These are phyloP conservation scores for Eumacrocentrus americanus DNA, from an alignment of 2,888 invertebrate species.

Conservation along the genomic window DNA sequence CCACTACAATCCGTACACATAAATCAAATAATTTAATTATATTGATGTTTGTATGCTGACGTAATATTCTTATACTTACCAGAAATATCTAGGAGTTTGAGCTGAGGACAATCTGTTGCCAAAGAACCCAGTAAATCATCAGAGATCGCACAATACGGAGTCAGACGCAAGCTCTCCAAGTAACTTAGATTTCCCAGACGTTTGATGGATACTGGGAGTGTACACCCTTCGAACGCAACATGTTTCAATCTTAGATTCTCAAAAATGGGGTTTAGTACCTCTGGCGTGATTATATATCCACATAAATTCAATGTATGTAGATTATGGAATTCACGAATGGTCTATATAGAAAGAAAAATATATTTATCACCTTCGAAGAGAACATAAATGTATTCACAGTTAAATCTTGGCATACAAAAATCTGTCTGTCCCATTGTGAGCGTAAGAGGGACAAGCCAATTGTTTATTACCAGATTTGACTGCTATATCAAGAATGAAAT, in stretches of 20 bases:
- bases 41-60: neutral
- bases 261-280: neutral
- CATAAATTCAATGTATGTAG: neutral
- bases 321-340: neutral
- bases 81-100: neutral
- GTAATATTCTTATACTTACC: neutral
- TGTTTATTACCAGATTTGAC: too few relatives aligned
- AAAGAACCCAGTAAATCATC: neutral
- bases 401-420: too few relatives aligned
- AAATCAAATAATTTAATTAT: too few relatives aligned
- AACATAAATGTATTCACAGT: too few relatives aligned
- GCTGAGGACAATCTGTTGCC: neutral
- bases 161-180: constrained; percentile 7
- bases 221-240: constrained; percentile 1
- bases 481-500: too few relatives aligned
- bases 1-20: neutral
- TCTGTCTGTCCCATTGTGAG: too few relatives aligned
- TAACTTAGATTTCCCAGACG: neutral
- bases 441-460: too few relatives aligned
- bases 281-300: neutral
- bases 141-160: neutral
- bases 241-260: neutral
- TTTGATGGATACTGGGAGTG: neutral
- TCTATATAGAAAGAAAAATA: neutral
- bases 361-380: too few relatives aligned